Conservation (phyloP, 2,888 invertebrate species). For the Junonia oenone region DNA sequence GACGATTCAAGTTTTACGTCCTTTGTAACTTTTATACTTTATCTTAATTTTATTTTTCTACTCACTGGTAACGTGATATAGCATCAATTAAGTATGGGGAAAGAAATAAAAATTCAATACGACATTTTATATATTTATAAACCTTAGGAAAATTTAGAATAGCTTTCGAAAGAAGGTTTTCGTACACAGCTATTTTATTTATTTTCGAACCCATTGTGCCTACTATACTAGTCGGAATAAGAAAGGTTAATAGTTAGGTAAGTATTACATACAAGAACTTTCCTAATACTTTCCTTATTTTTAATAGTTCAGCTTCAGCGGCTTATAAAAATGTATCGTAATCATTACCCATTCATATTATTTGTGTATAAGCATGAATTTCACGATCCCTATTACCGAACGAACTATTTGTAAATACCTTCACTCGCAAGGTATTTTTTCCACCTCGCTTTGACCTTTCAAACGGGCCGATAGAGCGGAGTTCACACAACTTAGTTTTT, state of each 20-base stretch:
- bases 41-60: background rate
- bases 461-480: conserved; percentile 11
- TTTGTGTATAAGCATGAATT: no score
- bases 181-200: no score
- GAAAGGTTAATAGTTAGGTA: no score
- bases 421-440: conserved; percentile 1
- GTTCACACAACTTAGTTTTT: conserved; percentile 18
- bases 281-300: no score
- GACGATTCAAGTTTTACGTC: background rate
- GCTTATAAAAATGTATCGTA: no score
- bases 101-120: background rate
- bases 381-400: background rate
- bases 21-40: background rate
- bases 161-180: no score
- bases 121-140: no score
- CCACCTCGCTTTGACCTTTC: conserved; percentile 13
- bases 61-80: background rate
- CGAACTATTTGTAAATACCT: conserved; percentile 12
- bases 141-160: no score
- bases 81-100: background rate
- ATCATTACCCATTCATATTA: background rate
- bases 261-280: no score
- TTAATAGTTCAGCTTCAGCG: no score
- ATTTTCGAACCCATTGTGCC: no score
- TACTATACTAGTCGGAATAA: no score